Evolutionary conservation across 2,113 vertebrate genomes (phyloP).

Genomic region (Salvelinus sp.): DNA sequence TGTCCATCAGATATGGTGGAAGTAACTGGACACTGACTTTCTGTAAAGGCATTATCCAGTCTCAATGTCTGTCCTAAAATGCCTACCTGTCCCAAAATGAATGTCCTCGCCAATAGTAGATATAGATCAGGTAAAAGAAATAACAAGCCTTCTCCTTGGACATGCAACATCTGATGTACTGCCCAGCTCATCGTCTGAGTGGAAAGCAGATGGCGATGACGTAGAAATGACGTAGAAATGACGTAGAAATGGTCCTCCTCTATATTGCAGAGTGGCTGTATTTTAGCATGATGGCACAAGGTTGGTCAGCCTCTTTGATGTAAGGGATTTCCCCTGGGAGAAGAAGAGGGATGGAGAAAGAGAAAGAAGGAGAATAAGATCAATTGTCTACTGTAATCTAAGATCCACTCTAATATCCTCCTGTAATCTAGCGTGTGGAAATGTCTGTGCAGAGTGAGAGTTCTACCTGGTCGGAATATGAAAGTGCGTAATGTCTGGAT

Average conservation of each 20-base stretch:
- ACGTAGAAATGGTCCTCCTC: constrained; percentile 73
- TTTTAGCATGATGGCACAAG: constrained; percentile 81
- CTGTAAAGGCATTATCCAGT: constrained; percentile 68
- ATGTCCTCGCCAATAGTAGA: constrained; percentile 68
- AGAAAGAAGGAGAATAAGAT: neutral
- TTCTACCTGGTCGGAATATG: too few relatives aligned
- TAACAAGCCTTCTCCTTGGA: constrained; percentile 78
- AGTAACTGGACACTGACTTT: constrained; percentile 69
- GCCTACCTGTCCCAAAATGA: constrained; percentile 55
- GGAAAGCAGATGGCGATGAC: constrained; percentile 77
- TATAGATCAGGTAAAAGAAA: constrained; percentile 59
- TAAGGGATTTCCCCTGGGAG: constrained; percentile 82
- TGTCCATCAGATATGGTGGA: constrained; percentile 71
- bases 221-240: constrained; percentile 79
- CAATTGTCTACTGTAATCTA: too few relatives aligned
- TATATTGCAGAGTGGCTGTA: constrained; percentile 64
- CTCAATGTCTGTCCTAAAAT: constrained; percentile 71
- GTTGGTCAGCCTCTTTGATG: constrained; percentile 86
- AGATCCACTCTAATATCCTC: too few relatives aligned
- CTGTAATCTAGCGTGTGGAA: too few relatives aligned
- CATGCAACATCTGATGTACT: constrained; percentile 86
- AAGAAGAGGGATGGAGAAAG: neutral
- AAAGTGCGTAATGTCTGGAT: neutral
- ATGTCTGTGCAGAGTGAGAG: too few relatives aligned
- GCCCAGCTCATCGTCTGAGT: constrained; percentile 77